These are phyloP conservation scores for Hiodon alosoides DNA, from an alignment of 2,113 vertebrate genomes.

Conservation along the genomic window DNA sequence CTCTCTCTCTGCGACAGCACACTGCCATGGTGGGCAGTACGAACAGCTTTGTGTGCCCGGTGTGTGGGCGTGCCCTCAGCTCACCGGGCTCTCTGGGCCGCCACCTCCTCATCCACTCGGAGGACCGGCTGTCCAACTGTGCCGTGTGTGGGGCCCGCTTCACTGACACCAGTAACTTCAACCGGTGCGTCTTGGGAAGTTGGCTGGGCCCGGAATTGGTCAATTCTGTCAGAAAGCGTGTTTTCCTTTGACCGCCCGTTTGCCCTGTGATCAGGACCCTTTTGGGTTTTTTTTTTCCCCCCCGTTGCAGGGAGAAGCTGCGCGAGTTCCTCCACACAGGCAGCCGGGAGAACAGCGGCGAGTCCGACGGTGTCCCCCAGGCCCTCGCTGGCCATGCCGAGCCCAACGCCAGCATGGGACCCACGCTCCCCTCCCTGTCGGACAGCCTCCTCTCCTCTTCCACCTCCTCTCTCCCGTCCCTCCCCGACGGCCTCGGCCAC, in stretches of 20 bases:
- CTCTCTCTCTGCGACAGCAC: conserved; percentile 63
- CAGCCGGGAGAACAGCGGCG: conserved; percentile 58
- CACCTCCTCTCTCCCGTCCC: conserved; percentile 50
- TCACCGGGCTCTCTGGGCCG: conserved; percentile 90
- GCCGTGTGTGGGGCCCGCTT: conserved; percentile 91
- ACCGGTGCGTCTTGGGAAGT: conserved; percentile 70
- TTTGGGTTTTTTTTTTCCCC: background rate
- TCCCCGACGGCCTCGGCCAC: conserved; percentile 55
- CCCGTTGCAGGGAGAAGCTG: conserved; percentile 75
- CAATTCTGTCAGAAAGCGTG: no score
- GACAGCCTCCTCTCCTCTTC: conserved; percentile 34
- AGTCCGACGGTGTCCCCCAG: conserved; percentile 55
- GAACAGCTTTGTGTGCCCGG: conserved; percentile 92
- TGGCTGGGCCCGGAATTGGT: background rate
- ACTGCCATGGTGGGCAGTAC: conserved; percentile 79
- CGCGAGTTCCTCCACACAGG: conserved; percentile 79
- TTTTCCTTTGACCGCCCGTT: no score
- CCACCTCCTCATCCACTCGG: conserved; percentile 93
- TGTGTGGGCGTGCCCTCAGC: conserved; percentile 90
- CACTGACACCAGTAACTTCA: conserved; percentile 89
- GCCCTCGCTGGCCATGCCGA: conserved; percentile 56
- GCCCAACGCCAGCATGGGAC: conserved; percentile 40
- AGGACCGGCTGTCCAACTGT: conserved; percentile 94
- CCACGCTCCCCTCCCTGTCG: conserved; percentile 33
- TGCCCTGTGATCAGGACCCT: background rate